Conservation (phyloP, 2,113 vertebrate species). For the Cavia aperea region DNA sequence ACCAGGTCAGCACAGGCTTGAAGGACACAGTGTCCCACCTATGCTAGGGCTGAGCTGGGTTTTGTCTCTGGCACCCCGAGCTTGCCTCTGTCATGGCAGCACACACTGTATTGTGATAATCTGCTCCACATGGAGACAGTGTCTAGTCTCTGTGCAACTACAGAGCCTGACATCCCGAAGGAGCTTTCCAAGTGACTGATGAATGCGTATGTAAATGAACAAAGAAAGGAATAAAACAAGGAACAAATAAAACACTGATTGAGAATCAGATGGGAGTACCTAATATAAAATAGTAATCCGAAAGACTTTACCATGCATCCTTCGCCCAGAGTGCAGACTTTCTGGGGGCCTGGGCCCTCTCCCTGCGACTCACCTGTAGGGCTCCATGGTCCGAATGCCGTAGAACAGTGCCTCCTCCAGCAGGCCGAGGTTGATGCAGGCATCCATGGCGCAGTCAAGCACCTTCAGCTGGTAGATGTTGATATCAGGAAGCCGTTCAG, state of each 20-base stretch:
- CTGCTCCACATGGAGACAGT: fast-evolving
- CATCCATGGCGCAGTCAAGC: slow-evolving; percentile 87
- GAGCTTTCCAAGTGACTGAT: fast-evolving
- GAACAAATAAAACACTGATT: background rate
- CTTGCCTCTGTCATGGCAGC: background rate
- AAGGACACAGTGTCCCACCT: background rate
- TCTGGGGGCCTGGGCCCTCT: background rate
- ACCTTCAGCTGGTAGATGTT: slow-evolving; percentile 89
- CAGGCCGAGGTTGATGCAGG: slow-evolving; percentile 82
- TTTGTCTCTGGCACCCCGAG: background rate
- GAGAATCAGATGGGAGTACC: background rate
- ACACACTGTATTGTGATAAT: fast-evolving
- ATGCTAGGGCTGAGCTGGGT: fast-evolving
- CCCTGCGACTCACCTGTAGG: slow-evolving; percentile 81
- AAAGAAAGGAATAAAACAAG: background rate
- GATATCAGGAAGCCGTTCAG: slow-evolving; percentile 79
- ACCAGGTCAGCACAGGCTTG: background rate
- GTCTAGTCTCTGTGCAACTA: background rate
- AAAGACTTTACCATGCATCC: background rate
- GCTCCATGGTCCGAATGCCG: slow-evolving; percentile 82
- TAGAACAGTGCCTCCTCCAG: slow-evolving; percentile 84
- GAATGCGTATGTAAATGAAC: fast-evolving
- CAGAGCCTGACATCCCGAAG: fast-evolving
- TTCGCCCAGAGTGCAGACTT: fast-evolving
- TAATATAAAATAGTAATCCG: fast-evolving